These are phyloP conservation scores for Elegia similella DNA, from an alignment of 2,888 invertebrate genomes.

Conservation along the genomic window DNA sequence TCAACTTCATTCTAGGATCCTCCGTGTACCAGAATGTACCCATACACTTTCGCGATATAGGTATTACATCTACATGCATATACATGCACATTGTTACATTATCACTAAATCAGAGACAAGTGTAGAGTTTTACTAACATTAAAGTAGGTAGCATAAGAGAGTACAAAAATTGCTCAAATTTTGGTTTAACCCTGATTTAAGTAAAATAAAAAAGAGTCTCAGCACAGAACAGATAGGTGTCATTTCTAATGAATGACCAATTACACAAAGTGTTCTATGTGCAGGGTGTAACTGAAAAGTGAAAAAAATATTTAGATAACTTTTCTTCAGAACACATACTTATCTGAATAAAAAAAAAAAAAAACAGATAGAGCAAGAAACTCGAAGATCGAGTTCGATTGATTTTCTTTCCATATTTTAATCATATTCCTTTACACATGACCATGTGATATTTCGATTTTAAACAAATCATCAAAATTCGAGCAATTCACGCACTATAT, in stretches of 20 bases:
- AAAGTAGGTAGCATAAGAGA: neutral
- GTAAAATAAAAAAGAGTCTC: neutral
- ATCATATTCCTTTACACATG: too few species aligned
- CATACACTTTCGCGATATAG: constrained; percentile 39
- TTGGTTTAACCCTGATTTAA: neutral
- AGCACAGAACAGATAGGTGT: neutral
- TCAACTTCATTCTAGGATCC: constrained; percentile 33
- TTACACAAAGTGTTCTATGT: too few species aligned
- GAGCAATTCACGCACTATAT: constrained; percentile 1
- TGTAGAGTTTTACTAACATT: constrained; percentile 5
- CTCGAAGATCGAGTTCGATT: too few species aligned
- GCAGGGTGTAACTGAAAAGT: too few species aligned
- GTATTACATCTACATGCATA: constrained; percentile 32
- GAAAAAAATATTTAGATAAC: too few species aligned
- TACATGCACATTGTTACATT: constrained; percentile 19
- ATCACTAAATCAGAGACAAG: constrained; percentile 3
- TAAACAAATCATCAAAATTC: neutral
- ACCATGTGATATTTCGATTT: too few species aligned
- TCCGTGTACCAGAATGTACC: constrained; percentile 34
- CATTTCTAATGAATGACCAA: too few species aligned
- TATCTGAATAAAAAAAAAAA: too few species aligned
- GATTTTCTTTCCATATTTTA: too few species aligned
- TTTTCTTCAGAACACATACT: too few species aligned
- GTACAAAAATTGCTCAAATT: neutral
- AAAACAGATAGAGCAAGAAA: too few species aligned